phyloP scores from a whole-genome alignment of 2,888 invertebrate species.

The Acronicta psi region DNA sequence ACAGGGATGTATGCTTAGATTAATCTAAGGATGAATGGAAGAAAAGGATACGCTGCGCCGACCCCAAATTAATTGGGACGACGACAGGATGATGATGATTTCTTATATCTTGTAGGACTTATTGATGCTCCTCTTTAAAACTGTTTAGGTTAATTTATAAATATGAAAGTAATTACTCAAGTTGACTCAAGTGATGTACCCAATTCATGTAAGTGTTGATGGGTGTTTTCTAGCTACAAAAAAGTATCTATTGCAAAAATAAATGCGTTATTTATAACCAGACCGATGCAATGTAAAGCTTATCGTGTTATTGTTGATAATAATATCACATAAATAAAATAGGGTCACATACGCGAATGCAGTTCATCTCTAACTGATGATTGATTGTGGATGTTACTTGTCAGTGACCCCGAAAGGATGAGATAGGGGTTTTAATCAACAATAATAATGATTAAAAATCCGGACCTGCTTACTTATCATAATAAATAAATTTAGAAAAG shows the following conservation, averaged over 20 bases:
- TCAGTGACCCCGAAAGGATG: neutral
- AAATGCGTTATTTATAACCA: slow-evolving; percentile 5
- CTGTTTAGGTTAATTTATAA: too few species aligned
- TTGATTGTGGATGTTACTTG: slow-evolving; percentile 2
- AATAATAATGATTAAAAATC: slow-evolving; percentile 2
- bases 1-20: too few species aligned
- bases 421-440: neutral
- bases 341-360: slow-evolving; percentile 12
- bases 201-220: too few species aligned
- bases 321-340: slow-evolving; percentile 1
- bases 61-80: too few species aligned
- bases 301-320: slow-evolving; percentile 5
- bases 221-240: neutral
- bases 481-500: neutral
- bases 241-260: neutral
- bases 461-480: neutral
- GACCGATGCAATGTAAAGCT: slow-evolving; percentile 13
- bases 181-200: too few species aligned
- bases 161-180: too few species aligned
- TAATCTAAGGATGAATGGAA: too few species aligned
- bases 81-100: too few species aligned
- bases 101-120: too few species aligned
- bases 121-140: too few species aligned
- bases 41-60: too few species aligned
- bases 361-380: slow-evolving; percentile 9